These are phyloP conservation scores for Choristoneura fumiferana DNA, from an alignment of 1,140 invertebrate genomes.

Conservation along the genomic window DNA sequence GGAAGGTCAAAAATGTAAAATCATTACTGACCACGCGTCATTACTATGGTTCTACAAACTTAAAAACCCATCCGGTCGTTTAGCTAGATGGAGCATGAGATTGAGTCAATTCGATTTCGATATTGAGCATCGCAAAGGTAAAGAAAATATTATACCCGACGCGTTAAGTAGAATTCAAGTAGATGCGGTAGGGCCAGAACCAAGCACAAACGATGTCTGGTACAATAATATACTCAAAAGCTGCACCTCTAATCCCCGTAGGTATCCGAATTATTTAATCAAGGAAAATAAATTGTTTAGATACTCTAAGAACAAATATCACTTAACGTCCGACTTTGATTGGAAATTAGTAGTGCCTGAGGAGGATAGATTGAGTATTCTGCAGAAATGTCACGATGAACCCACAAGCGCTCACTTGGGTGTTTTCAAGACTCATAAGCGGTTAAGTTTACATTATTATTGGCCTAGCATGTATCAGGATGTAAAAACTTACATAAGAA, in stretches of 20 bases:
- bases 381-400: not conserved
- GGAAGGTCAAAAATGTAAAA: constrained; percentile 43
- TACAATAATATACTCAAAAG: not conserved
- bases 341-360: constrained; percentile 7
- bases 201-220: not conserved
- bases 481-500: not conserved
- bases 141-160: constrained; percentile 28
- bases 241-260: not conserved
- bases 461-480: constrained; percentile 7
- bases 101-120: constrained; percentile 48
- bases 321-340: constrained; percentile 2
- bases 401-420: not conserved
- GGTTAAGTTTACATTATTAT: not conserved
- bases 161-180: constrained; percentile 23
- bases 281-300: not conserved
- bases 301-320: not conserved
- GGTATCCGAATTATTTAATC: not conserved
- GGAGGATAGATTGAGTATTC: not conserved
- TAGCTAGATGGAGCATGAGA: constrained; percentile 48
- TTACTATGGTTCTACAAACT: constrained; percentile 24
- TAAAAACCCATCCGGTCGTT: constrained; percentile 35
- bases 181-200: not conserved
- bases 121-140: constrained; percentile 31
- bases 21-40: constrained; percentile 50
- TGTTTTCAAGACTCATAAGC: constrained; percentile 3